Conservation (phyloP, 1,140 invertebrate genomes). For the Campoletis sonorensis region DNA sequence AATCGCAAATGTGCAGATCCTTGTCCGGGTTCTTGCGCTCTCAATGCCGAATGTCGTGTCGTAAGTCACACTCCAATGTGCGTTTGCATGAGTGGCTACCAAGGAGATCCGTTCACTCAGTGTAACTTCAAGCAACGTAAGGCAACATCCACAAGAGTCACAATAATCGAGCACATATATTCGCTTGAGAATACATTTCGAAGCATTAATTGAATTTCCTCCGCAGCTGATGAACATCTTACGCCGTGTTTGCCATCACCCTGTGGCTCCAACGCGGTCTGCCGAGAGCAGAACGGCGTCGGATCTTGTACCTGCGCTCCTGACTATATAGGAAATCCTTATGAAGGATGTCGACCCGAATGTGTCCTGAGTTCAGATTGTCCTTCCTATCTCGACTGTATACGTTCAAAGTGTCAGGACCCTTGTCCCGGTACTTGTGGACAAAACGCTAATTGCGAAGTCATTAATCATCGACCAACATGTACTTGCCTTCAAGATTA, state of each 20-base stretch:
- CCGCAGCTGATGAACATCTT: slow-evolving; percentile 36
- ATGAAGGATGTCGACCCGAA: slow-evolving; percentile 85
- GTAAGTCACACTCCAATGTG: slow-evolving; percentile 85
- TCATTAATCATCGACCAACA: slow-evolving; percentile 85
- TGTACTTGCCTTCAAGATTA: slow-evolving; percentile 80
- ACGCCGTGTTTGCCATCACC: slow-evolving; percentile 85
- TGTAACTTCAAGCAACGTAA: slow-evolving; percentile 77
- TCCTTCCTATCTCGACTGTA: slow-evolving; percentile 81
- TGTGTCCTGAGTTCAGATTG: slow-evolving; percentile 86
- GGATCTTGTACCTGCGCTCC: slow-evolving; percentile 83
- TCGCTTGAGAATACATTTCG: neutral
- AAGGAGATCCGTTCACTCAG: slow-evolving; percentile 84
- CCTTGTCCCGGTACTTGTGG: slow-evolving; percentile 87
- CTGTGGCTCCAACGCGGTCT: slow-evolving; percentile 87
- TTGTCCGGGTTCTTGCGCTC: slow-evolving; percentile 83
- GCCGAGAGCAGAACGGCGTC: slow-evolving; percentile 86
- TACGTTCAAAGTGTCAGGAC: slow-evolving; percentile 86
- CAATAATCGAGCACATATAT: neutral
- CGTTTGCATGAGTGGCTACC: slow-evolving; percentile 81
- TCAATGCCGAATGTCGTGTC: slow-evolving; percentile 83
- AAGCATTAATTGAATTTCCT: neutral
- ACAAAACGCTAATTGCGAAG: slow-evolving; percentile 84
- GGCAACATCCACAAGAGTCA: slow-evolving; percentile 8
- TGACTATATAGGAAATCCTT: slow-evolving; percentile 84
- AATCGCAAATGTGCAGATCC: slow-evolving; percentile 85